Evolutionary conservation across 2,888 invertebrate species (phyloP).

Genomic region (Philereme transversata): DNA sequence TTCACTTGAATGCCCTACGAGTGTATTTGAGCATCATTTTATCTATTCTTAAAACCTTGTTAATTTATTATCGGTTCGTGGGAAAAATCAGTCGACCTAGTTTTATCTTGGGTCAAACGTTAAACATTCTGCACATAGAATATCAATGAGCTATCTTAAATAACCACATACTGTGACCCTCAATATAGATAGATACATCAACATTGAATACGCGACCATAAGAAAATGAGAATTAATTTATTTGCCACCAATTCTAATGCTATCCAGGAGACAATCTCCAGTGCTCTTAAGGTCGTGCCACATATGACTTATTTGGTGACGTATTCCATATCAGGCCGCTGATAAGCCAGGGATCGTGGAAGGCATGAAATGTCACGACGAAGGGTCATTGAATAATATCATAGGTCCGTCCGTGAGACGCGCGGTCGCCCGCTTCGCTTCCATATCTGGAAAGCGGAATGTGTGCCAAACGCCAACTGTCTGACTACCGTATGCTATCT

Average conservation of each 20-base stretch:
- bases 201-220: constrained; percentile 8
- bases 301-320: constrained; percentile 38
- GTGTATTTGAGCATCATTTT: constrained; percentile 14
- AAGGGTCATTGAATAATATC: constrained; percentile 64
- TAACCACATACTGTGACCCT: constrained; percentile 6
- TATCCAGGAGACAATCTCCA: constrained; percentile 26
- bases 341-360: constrained; percentile 51
- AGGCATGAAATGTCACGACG: constrained; percentile 55
- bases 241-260: constrained; percentile 21
- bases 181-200: constrained; percentile 7
- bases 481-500: constrained; percentile 53
- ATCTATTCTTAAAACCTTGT: constrained; percentile 8
- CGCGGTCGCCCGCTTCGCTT: constrained; percentile 57
- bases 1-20: constrained; percentile 40
- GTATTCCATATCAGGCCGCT: constrained; percentile 41
- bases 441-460: constrained; percentile 77
- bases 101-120: constrained; percentile 25
- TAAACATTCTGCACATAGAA: constrained; percentile 28
- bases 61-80: constrained; percentile 28
- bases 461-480: constrained; percentile 75
- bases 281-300: constrained; percentile 22
- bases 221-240: constrained; percentile 17
- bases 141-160: constrained; percentile 21
- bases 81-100: constrained; percentile 31
- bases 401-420: constrained; percentile 67